Evolutionary conservation across 1,140 invertebrate genomes (phyloP), one percentile per base, ranked within the genome.

Genomic region (Fopius arisanus): DNA sequence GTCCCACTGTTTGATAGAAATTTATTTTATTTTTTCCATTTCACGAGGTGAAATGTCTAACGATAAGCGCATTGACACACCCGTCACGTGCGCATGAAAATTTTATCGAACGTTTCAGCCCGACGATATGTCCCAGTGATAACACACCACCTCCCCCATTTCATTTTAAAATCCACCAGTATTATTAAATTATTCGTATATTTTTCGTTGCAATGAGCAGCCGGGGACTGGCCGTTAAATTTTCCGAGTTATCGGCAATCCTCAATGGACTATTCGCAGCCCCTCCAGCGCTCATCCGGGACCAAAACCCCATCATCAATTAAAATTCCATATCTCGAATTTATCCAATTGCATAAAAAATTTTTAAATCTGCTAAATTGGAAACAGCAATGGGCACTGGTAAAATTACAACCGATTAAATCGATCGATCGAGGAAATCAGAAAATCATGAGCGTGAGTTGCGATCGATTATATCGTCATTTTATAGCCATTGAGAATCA

Each of bases 141-240:
- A 59, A 59, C 54, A 59, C 21, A 59, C 10, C 12, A 2, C 54
- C 10, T 10, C 19, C 43, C 9, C n/a, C n/a, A 7, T 5, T 59
- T 59, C 9, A 59, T 21, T 23, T 51, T 51, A 59, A 59, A 59
- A 59, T 12, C 54, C 54, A 59, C 1, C 54, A 19, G 21, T 59
- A 21, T 59, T 59, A 59, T 59, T 59, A 59, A 59, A 59, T 59
- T 59, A 59, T 59, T 59, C 3, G 54, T 26, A 59, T 59, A 59
- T 59, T 59, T 59, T 59, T 59, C 21, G 54, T 59, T 23, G 3
- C 19, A 59, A 59, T 59, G 54, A 59, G 54, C 54, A 59, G 7
- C 54, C 54, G 23, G 54, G 54, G 54, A 59, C 54, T 59, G 23
- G 3, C 16, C 54, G 54, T 59, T 59, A 59, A 59, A 59, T 59